A percentile compares a stretch with the other conserved stretches of the same genome.
Evolutionary conservation across 2,797 vertebrate genomes (phyloP).

Genomic region (Onychomys arenicola): DNA sequence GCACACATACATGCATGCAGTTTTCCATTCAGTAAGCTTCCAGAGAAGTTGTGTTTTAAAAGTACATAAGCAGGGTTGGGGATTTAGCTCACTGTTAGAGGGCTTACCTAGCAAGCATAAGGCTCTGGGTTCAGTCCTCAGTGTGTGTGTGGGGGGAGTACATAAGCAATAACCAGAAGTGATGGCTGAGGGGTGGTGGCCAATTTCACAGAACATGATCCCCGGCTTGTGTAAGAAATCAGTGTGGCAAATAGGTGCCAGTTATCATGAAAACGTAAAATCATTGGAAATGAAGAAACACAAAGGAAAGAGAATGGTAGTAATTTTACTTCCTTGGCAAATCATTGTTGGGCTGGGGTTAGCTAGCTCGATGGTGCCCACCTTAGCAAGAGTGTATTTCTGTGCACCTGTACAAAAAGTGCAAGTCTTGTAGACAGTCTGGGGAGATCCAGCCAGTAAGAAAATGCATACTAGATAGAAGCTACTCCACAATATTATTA

Average conservation of each 20-base stretch:
- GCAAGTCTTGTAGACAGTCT: not conserved
- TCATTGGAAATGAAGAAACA: not conserved
- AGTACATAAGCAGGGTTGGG: too few species aligned
- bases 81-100: too few species aligned
- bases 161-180: not conserved
- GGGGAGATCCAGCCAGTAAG: not conserved
- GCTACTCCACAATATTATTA: not conserved
- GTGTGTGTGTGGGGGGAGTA: too few species aligned
- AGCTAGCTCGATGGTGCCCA: too few species aligned
- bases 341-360: not conserved
- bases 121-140: too few species aligned
- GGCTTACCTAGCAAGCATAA: too few species aligned
- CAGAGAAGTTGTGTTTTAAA: constrained; percentile 5
- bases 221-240: not conserved
- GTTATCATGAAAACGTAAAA: not conserved
- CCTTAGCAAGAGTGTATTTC: not conserved
- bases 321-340: not conserved
- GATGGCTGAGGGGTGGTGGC: not conserved
- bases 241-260: not conserved
- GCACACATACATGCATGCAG: not conserved
- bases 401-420: not conserved
- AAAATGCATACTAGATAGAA: not conserved
- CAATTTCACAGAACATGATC: not conserved
- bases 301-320: not conserved
- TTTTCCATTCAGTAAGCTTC: not conserved